Percentiles rank a stretch among this genome's conserved stretches.
These are phyloP conservation scores for Okamejei kenojei DNA, from an alignment of 2,797 vertebrate genomes.

Conservation along the genomic window DNA sequence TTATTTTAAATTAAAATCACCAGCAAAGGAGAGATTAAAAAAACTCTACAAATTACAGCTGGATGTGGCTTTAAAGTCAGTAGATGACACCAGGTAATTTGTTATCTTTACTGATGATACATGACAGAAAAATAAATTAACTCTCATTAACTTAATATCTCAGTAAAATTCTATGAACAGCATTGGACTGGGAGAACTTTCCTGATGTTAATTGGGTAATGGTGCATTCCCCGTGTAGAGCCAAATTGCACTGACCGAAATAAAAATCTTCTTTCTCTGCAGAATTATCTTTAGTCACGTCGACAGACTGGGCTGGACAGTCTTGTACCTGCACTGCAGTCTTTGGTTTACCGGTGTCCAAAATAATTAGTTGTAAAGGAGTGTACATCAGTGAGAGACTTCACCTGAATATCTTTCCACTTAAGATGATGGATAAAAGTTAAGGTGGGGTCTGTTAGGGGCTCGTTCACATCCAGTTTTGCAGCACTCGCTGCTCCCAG, in stretches of 20 bases:
- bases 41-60: background rate
- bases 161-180: background rate
- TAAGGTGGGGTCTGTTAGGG: background rate
- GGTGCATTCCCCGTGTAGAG: background rate
- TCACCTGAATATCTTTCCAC: background rate
- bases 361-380: background rate
- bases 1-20: background rate
- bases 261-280: background rate
- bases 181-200: background rate
- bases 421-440: background rate
- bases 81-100: background rate
- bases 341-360: background rate
- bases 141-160: background rate
- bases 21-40: background rate
- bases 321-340: background rate
- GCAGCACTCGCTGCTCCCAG: background rate
- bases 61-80: background rate
- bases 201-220: background rate
- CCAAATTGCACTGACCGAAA: background rate
- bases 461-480: background rate
- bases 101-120: background rate
- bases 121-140: background rate
- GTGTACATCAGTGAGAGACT: background rate
- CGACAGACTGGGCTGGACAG: no score
- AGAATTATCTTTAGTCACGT: background rate